Percentiles rank a stretch among this genome's conserved stretches.
Conservation (phyloP, 1,140 invertebrate species). For the Drosophila ambigua region DNA sequence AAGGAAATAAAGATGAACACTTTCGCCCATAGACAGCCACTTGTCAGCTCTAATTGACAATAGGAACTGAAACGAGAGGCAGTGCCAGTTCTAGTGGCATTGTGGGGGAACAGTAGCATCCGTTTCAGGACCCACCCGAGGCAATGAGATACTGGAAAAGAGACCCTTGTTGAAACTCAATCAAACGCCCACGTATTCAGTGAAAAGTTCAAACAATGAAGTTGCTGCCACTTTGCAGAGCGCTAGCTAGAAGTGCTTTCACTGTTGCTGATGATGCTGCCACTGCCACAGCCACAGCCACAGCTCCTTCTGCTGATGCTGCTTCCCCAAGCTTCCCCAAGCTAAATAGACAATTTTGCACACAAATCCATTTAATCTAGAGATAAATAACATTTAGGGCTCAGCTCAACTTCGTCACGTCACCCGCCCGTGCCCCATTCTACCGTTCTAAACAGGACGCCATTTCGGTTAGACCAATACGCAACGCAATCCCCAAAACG, state of each 20-base stretch:
- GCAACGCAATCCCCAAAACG: too few species aligned
- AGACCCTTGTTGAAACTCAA: conserved; percentile 62
- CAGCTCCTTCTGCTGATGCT: not conserved
- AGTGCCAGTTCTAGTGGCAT: not conserved
- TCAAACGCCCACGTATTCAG: conserved; percentile 66
- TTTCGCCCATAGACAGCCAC: conserved; percentile 44
- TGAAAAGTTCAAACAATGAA: conserved; percentile 80
- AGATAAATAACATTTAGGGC: conserved; percentile 77
- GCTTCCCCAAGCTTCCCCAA: conserved; percentile 37
- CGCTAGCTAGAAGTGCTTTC: conserved; percentile 23
- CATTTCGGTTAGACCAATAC: conserved; percentile 14
- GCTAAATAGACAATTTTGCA: conserved; percentile 82
- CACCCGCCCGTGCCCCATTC: not conserved
- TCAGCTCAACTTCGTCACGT: conserved; percentile 21
- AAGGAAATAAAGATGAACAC: conserved; percentile 44
- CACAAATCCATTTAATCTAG: conserved; percentile 82
- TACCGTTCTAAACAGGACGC: too few species aligned
- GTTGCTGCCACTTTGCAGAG: conserved; percentile 43
- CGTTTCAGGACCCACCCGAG: conserved; percentile 12
- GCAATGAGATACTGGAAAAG: conserved; percentile 3
- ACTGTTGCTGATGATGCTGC: conserved; percentile 49
- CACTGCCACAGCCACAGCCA: conserved; percentile 17
- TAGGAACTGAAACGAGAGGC: conserved; percentile 30
- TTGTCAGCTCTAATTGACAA: conserved; percentile 63
- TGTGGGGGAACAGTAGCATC: not conserved